phyloP scores from a whole-genome alignment of 2,888 invertebrate genomes.

The Petrolisthes manimaculis region DNA sequence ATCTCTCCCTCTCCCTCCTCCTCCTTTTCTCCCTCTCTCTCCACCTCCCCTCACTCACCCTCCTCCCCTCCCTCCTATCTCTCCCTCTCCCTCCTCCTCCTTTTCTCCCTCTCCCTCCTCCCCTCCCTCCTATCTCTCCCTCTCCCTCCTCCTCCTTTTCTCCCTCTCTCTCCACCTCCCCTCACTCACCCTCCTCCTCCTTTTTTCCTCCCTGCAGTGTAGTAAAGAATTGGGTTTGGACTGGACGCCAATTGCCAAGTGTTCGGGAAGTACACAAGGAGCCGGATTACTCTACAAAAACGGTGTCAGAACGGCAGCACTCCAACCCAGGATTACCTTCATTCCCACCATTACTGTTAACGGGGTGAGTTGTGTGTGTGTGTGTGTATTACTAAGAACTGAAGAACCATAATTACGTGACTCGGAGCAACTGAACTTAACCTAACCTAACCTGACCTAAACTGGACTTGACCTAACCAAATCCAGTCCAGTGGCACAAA shows the following conservation, averaged over 20 bases:
- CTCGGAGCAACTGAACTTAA: not conserved
- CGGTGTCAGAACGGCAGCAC: slow-evolving; percentile 66
- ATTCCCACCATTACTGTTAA: slow-evolving; percentile 29
- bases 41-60: not conserved
- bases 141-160: not conserved
- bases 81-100: not conserved
- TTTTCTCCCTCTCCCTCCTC: not conserved
- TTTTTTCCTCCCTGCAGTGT: slow-evolving; percentile 40
- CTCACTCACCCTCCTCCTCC: not conserved
- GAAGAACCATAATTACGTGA: not conserved
- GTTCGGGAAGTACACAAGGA: slow-evolving; percentile 36
- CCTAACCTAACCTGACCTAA: not conserved
- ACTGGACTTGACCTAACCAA: too few species aligned
- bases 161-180: not conserved
- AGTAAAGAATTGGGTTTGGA: slow-evolving; percentile 47
- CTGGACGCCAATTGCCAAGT: slow-evolving; percentile 45
- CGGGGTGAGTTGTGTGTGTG: too few species aligned
- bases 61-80: not conserved
- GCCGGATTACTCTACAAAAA: slow-evolving; percentile 60
- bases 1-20: not conserved
- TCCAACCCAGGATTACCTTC: slow-evolving; percentile 67
- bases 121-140: not conserved
- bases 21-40: not conserved
- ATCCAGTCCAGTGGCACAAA: not conserved
- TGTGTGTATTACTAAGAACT: not conserved